Percentiles rank a stretch among this genome's conserved stretches.
These are phyloP conservation scores for Monochamus saltuarius DNA, from an alignment of 1,140 invertebrate species.

Conservation along the genomic window DNA sequence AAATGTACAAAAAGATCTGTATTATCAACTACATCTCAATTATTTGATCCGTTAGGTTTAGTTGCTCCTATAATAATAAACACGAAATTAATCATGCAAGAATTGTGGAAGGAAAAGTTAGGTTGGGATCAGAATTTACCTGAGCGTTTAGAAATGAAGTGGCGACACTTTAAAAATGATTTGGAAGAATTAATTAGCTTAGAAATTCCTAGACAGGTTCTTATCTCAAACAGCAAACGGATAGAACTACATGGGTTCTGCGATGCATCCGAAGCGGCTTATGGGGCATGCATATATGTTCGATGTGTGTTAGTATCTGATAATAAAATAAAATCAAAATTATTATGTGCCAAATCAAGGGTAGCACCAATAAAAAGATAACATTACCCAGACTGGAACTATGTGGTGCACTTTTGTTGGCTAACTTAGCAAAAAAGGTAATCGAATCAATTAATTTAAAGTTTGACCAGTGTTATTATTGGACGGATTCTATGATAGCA, in stretches of 20 bases:
- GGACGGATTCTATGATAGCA: slow-evolving; percentile 52
- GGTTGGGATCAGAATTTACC: slow-evolving; percentile 35
- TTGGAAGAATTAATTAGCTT: slow-evolving; percentile 33
- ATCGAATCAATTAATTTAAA: slow-evolving; percentile 30
- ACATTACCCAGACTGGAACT: slow-evolving; percentile 36
- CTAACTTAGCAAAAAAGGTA: slow-evolving; percentile 33
- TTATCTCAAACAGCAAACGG: not conserved
- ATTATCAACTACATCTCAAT: slow-evolving; percentile 25
- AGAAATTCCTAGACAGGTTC: slow-evolving; percentile 35
- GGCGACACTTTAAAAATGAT: slow-evolving; percentile 31
- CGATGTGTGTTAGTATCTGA: slow-evolving; percentile 25
- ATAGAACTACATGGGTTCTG: slow-evolving; percentile 45
- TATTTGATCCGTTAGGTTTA: slow-evolving; percentile 44
- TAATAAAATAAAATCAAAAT: slow-evolving; percentile 11
- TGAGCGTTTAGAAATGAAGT: slow-evolving; percentile 26
- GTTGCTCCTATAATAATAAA: slow-evolving; percentile 35
- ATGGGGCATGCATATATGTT: slow-evolving; percentile 39
- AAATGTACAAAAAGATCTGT: slow-evolving; percentile 28
- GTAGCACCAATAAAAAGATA: slow-evolving; percentile 34
- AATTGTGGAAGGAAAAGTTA: slow-evolving; percentile 31
- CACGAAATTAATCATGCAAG: slow-evolving; percentile 35
- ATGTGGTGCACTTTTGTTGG: slow-evolving; percentile 42
- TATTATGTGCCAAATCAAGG: slow-evolving; percentile 33
- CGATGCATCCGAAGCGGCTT: slow-evolving; percentile 41
- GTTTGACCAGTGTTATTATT: slow-evolving; percentile 40